Conservation (phyloP, 1,140 invertebrate genomes). For the Homarus americanus region DNA sequence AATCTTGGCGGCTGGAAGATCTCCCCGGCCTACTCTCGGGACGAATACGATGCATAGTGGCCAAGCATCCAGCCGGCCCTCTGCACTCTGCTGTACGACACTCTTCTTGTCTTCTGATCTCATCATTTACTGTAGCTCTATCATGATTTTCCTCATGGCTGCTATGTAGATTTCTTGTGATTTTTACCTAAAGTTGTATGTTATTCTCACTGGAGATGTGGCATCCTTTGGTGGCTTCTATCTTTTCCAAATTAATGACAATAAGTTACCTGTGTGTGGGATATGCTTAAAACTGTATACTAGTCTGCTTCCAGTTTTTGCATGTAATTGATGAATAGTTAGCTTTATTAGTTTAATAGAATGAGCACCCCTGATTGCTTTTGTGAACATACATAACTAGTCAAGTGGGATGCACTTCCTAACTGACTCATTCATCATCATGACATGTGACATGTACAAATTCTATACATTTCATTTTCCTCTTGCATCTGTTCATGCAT, state of each 20-base stretch:
- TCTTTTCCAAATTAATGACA: conserved; percentile 19
- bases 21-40: conserved; percentile 67
- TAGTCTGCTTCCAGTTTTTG: conserved; percentile 40
- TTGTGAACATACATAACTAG: conserved; percentile 33
- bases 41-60: conserved; percentile 73
- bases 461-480: conserved; percentile 3
- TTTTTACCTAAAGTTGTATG: neutral
- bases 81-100: conserved; percentile 59
- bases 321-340: conserved; percentile 30
- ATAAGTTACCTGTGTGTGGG: conserved; percentile 23
- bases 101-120: conserved; percentile 51
- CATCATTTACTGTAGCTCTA: conserved; percentile 43
- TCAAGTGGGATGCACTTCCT: conserved; percentile 37
- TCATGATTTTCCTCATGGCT: conserved; percentile 54
- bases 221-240: conserved; percentile 18
- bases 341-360: conserved; percentile 22
- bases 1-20: conserved; percentile 72
- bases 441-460: conserved; percentile 50
- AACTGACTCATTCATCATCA: conserved; percentile 3
- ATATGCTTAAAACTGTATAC: conserved; percentile 38
- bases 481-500: neutral
- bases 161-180: conserved; percentile 56
- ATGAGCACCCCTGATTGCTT: conserved; percentile 7
- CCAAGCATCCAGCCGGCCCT: conserved; percentile 43
- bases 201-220: neutral